Evolutionary conservation across 2,797 vertebrate species (phyloP).

Genomic region (Oreochromis grahami): DNA sequence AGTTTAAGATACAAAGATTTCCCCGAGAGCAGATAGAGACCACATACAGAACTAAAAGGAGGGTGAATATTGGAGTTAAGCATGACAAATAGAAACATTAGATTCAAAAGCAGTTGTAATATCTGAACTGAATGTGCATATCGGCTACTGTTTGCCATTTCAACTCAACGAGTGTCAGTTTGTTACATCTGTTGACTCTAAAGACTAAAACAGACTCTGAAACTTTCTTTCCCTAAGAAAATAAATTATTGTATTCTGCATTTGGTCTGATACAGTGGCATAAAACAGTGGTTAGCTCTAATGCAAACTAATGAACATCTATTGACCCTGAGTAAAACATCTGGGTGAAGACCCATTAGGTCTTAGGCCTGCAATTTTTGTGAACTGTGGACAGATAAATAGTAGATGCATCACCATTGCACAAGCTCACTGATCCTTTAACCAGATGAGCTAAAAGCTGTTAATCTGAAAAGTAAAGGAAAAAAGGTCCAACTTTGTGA

Average conservation of each 20-base stretch:
- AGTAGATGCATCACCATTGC: neutral
- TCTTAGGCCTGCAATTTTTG: neutral
- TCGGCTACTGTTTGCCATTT: neutral
- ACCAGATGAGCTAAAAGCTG: neutral
- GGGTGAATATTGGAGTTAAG: neutral
- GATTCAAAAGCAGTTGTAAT: neutral
- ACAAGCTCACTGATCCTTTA: neutral
- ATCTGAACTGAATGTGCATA: neutral
- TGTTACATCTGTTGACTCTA: neutral
- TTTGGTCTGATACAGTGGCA: neutral
- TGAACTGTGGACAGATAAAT: neutral
- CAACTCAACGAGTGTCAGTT: neutral
- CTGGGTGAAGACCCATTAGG: neutral
- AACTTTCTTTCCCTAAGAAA: rapidly evolving
- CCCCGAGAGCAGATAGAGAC: neutral
- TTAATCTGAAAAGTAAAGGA: neutral
- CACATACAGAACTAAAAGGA: neutral
- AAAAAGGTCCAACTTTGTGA: neutral
- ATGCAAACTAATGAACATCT: neutral
- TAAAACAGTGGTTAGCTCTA: neutral
- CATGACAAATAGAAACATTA: neutral
- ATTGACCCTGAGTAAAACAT: neutral
- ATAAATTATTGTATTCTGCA: neutral
- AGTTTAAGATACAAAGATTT: neutral
- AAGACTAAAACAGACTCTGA: neutral